These are phyloP conservation scores for Aspiorhynchus laticeps DNA, from an alignment of 2,113 vertebrate species.

Conservation along the genomic window DNA sequence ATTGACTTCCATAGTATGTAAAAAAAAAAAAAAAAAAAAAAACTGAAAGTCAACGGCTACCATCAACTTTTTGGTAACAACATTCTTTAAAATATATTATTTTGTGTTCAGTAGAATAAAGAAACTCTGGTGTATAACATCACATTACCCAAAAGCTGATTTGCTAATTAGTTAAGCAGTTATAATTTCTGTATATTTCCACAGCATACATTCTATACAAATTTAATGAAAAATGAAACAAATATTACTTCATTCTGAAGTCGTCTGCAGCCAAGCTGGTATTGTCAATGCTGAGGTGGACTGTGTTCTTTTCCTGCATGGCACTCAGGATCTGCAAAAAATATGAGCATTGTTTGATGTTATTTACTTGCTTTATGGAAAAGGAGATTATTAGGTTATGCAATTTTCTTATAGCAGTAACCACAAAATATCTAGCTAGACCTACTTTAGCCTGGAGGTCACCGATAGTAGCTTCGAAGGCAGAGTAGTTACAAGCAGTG, in stretches of 20 bases:
- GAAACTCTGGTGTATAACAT: too few relatives aligned
- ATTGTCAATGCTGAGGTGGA: constrained; percentile 77
- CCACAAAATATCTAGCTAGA: neutral
- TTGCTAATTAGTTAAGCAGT: neutral
- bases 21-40: too few relatives aligned
- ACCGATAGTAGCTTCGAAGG: constrained; percentile 60
- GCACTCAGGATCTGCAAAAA: constrained; percentile 66
- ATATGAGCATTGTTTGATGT: neutral
- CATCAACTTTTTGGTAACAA: too few relatives aligned
- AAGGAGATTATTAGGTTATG: neutral
- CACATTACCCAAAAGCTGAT: neutral
- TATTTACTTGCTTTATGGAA: neutral
- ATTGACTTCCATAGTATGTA: too few relatives aligned
- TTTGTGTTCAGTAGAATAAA: too few relatives aligned
- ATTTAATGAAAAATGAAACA: neutral
- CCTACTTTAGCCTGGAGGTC: constrained; percentile 72
- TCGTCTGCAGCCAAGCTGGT: constrained; percentile 77
- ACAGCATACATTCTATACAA: neutral
- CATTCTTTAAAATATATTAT: too few relatives aligned
- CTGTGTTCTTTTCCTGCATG: constrained; percentile 66
- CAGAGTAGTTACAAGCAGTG: constrained; percentile 57
- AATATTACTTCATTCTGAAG: constrained; percentile 78
- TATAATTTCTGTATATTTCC: neutral
- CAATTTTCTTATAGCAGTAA: neutral
- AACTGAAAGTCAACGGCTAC: too few relatives aligned